A percentile compares a stretch with the other conserved stretches of the same genome.
phyloP scores from a whole-genome alignment of 2,113 vertebrate species.

The Megatriorchis doriae region DNA sequence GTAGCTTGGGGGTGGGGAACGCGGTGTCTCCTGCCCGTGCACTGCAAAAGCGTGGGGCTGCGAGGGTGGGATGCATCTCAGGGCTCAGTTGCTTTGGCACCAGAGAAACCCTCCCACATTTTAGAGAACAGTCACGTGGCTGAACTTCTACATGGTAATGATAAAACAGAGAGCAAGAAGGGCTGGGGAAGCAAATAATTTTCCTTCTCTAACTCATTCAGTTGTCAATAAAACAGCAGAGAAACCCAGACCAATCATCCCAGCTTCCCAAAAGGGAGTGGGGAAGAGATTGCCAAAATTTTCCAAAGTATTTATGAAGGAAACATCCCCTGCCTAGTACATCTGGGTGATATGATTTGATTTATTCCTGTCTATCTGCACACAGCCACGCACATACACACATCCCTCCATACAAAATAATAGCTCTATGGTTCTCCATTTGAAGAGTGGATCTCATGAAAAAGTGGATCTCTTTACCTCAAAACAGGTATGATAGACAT shows the following conservation, averaged over 20 bases:
- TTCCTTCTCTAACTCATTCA: background rate
- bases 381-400: background rate
- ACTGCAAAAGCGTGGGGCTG: background rate
- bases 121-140: background rate
- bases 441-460: background rate
- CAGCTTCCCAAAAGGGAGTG: background rate
- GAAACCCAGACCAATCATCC: background rate
- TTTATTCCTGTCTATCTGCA: background rate
- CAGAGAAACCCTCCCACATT: background rate
- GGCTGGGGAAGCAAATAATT: background rate
- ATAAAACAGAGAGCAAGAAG: background rate
- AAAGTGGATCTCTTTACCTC: background rate
- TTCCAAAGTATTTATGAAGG: background rate
- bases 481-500: background rate
- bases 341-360: background rate
- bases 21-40: background rate
- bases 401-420: background rate
- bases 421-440: background rate
- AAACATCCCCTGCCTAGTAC: background rate
- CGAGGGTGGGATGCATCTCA: accelerated
- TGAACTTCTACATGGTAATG: background rate
- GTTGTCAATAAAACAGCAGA: background rate
- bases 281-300: background rate
- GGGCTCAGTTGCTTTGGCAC: background rate
- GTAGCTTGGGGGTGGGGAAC: background rate